These are phyloP conservation scores for Troilus luridus DNA, from an alignment of 2,888 invertebrate genomes.

Conservation along the genomic window DNA sequence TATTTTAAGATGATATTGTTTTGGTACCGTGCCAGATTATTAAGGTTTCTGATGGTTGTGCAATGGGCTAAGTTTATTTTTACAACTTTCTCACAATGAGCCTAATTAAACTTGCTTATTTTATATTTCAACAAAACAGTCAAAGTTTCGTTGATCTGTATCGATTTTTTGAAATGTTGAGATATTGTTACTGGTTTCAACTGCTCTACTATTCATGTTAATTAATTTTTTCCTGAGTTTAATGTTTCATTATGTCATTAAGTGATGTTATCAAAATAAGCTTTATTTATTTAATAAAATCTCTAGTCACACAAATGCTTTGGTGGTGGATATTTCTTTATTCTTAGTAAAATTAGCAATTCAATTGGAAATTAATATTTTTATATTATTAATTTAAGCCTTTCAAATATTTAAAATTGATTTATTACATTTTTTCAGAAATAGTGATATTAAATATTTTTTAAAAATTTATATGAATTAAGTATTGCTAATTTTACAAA, in stretches of 20 bases:
- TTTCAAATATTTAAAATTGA: conserved; percentile 1
- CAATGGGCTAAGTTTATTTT: conserved; percentile 45
- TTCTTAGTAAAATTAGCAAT: conserved; percentile 60
- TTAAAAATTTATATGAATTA: background rate
- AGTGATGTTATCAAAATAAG: conserved; percentile 50
- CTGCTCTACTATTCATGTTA: conserved; percentile 28
- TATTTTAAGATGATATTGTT: conserved; percentile 52
- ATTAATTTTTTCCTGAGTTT: background rate
- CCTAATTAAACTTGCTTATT: background rate
- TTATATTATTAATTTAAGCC: background rate
- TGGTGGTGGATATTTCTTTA: conserved; percentile 63
- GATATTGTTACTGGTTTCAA: conserved; percentile 11
- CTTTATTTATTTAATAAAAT: conserved; percentile 64
- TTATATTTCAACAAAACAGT: background rate
- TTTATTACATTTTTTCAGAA: background rate
- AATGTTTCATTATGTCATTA: conserved; percentile 45
- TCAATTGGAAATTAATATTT: background rate
- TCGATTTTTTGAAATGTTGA: background rate
- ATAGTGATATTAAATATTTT: background rate
- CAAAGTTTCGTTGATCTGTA: background rate
- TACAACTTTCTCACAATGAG: background rate
- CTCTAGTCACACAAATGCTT: conserved; percentile 63
- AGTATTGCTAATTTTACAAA: conserved; percentile 56
- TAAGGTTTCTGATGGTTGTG: conserved; percentile 47
- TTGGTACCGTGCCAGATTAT: conserved; percentile 49